Conservation (phyloP, 2,797 vertebrate species). For the Falco rusticolus region DNA sequence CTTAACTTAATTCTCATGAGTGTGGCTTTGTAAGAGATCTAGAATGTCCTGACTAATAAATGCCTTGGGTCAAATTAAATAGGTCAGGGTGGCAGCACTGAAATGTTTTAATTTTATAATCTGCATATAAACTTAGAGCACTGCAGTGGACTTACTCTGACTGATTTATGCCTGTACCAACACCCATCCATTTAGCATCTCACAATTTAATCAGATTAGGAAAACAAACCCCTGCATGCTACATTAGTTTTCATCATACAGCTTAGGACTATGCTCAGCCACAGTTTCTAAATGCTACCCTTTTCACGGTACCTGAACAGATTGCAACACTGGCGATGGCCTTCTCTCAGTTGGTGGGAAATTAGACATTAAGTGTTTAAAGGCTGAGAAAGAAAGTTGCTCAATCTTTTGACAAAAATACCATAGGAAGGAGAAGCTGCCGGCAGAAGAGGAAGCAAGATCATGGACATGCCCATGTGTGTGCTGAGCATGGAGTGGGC, state of each 20-base stretch:
- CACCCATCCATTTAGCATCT: not conserved
- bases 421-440: not conserved
- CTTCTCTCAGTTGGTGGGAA: not conserved
- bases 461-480: fast-evolving
- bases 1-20: slow-evolving; percentile 20
- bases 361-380: not conserved
- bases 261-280: not conserved
- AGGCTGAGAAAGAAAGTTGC: not conserved
- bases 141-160: not conserved
- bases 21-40: not conserved
- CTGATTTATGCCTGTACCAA: not conserved
- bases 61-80: not conserved
- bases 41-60: slow-evolving; percentile 18
- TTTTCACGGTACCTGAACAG: not conserved
- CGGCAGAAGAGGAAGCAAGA: not conserved
- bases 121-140: not conserved
- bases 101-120: slow-evolving; percentile 27
- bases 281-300: not conserved
- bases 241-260: not conserved
- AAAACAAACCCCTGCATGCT: slow-evolving; percentile 4
- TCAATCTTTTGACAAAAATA: not conserved
- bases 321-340: not conserved
- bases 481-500: not conserved
- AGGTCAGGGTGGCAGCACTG: not conserved
- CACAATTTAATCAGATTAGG: slow-evolving; percentile 1